Evolutionary conservation across 2,113 vertebrate genomes (phyloP), one percentile per base, ranked within the genome.

Genomic region (Petrocephalus microphthalmus): DNA sequence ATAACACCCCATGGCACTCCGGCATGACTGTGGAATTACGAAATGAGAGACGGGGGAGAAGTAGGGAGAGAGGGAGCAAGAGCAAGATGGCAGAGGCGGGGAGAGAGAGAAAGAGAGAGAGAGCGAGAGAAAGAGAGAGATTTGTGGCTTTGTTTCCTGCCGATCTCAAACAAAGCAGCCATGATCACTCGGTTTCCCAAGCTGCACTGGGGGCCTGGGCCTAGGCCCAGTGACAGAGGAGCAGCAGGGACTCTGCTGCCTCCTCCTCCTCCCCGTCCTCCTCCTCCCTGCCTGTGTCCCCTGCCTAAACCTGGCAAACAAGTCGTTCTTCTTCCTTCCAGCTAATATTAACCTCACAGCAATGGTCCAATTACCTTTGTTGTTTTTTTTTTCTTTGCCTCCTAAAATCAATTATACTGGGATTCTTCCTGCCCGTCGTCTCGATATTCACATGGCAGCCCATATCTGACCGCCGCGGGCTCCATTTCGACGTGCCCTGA

Each of bases 161-260:
- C 88, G 84, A 25, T 47, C 17, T 71, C n/a, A 85, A 57, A 88
- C 57, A 88, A 88, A 85, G 54, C 88, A 71, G 45, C 82, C 45
- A 25, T 11, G 49, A 88, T 88, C 82, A 84, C 87, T 83, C 47
- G 13, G 57, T 85, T 52, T 88, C 56, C 82, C 88, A 88, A 52
- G 57, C 25, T 85, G 81, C 56, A 67, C 47, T 71, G 57, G 56
- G 29, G 54, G 8, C 45, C 83, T 88, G 82, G 82, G 88, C 81
- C 42, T 19, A 54, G 51, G 51, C 71, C 87, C 87, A 82, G 87
- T 82, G 71, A 45, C 29, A 47, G 56, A 37, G 56, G 56, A 60
- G 54, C 7, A 5, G 54, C 22, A 45, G 87, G 20, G 33, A 42
- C 64, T 56, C 4, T 45, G 67, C 45, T 53, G 45, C 42, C 54